phyloP scores from a whole-genome alignment of 30 jellyfish, hydroid and myxozoan genomes.

The Nemopilema nomurai region DNA sequence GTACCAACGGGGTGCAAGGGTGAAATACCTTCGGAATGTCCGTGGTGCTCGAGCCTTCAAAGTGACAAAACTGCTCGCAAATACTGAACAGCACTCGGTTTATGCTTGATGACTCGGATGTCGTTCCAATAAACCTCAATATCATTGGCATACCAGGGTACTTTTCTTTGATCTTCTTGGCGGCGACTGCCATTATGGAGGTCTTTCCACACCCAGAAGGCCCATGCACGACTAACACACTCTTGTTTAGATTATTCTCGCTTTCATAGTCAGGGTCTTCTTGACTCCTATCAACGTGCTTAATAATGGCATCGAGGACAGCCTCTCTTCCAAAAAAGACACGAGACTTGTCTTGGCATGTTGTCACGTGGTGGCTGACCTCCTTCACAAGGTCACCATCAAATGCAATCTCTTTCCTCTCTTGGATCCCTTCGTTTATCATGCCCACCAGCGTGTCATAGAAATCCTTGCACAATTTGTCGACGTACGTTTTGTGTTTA shows the following conservation, averaged over 20 bases:
- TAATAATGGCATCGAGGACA: constrained; percentile 43
- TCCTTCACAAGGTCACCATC: constrained; percentile 80
- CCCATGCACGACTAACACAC: constrained; percentile 77
- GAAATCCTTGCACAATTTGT: constrained; percentile 71
- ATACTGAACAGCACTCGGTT: constrained; percentile 56
- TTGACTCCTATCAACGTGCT: constrained; percentile 29
- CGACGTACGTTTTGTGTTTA: constrained; percentile 55
- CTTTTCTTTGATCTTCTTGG: constrained; percentile 38
- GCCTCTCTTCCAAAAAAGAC: constrained; percentile 86
- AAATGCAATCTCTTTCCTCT: constrained; percentile 44
- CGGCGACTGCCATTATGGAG: constrained; percentile 87
- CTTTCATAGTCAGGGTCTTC: constrained; percentile 6
- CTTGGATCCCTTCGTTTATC: constrained; percentile 85
- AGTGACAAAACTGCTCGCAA: constrained; percentile 68
- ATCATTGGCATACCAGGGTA: constrained; percentile 48
- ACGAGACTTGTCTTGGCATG: constrained; percentile 77
- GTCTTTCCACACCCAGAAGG: constrained; percentile 94
- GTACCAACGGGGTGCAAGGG: no score
- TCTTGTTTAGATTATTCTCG: constrained; percentile 5
- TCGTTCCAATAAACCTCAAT: constrained; percentile 82
- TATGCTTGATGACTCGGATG: constrained; percentile 82
- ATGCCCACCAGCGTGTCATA: constrained; percentile 48
- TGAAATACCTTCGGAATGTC: constrained; percentile 56
- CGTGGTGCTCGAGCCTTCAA: background rate
- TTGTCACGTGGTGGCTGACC: constrained; percentile 71